Evolutionary conservation across 2,888 invertebrate genomes (phyloP).

Genomic region (Lasioglossum pauxillum): DNA sequence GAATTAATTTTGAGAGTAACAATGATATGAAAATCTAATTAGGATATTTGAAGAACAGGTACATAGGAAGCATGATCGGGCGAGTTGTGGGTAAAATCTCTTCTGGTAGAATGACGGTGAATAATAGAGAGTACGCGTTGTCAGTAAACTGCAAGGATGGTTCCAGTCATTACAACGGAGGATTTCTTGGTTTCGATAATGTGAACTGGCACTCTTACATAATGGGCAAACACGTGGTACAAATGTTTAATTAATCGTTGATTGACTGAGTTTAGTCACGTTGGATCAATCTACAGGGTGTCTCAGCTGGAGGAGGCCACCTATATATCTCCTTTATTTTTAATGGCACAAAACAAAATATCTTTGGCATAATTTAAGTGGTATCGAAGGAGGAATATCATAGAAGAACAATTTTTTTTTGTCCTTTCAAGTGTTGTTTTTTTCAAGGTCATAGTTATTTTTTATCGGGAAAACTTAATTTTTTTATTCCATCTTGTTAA

Average conservation of each 20-base stretch:
- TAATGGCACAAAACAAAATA: too few species aligned
- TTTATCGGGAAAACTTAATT: too few species aligned
- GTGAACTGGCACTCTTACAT: slow-evolving; percentile 81
- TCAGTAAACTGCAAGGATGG: slow-evolving; percentile 39
- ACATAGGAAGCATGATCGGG: slow-evolving; percentile 86
- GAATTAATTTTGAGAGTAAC: slow-evolving; percentile 2
- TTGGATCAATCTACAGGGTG: background rate
- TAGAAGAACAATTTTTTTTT: too few species aligned
- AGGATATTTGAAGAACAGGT: slow-evolving; percentile 84
- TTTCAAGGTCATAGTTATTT: too few species aligned
- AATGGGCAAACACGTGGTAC: slow-evolving; percentile 75
- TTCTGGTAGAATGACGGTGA: slow-evolving; percentile 84
- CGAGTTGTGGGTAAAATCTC: slow-evolving; percentile 85
- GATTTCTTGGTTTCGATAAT: slow-evolving; percentile 85
- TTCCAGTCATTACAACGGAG: slow-evolving; percentile 43
- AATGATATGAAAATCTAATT: slow-evolving; percentile 40
- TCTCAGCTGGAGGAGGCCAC: too few species aligned
- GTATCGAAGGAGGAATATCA: too few species aligned
- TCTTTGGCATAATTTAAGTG: too few species aligned
- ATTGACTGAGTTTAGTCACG: background rate
- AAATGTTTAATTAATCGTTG: background rate
- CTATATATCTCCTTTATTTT: too few species aligned
- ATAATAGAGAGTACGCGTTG: slow-evolving; percentile 83
- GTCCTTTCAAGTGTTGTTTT: too few species aligned
- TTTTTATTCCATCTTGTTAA: too few species aligned